These are phyloP conservation scores for Drosophila diplacantha DNA, from an alignment of 2,888 invertebrate species.

Conservation along the genomic window DNA sequence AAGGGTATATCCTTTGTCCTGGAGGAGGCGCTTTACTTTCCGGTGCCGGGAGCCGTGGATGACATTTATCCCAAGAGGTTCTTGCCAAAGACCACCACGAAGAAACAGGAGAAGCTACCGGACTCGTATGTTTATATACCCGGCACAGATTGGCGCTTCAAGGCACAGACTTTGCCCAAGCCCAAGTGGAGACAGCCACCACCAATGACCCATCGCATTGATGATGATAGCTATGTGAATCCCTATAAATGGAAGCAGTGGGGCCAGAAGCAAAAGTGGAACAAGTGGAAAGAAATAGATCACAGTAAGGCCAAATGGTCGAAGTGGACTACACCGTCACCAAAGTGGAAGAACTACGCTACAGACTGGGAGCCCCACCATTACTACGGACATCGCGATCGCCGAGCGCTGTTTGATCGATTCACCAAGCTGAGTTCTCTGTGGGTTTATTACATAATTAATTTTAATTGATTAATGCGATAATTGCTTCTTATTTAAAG, in stretches of 20 bases:
- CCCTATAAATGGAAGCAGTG: slow-evolving; percentile 63
- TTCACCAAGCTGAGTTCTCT: slow-evolving; percentile 64
- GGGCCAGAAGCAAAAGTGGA: slow-evolving; percentile 49
- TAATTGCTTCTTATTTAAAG: slow-evolving; percentile 34
- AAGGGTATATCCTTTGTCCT: slow-evolving; percentile 65
- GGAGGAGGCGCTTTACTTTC: slow-evolving; percentile 72
- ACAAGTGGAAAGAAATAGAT: slow-evolving; percentile 12
- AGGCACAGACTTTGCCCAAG: slow-evolving; percentile 59
- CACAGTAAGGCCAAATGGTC: slow-evolving; percentile 43
- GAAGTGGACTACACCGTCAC: slow-evolving; percentile 60
- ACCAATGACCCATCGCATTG: slow-evolving; percentile 61
- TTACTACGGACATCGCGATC: slow-evolving; percentile 71
- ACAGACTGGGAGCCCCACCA: slow-evolving; percentile 32
- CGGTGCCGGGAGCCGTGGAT: slow-evolving; percentile 60
- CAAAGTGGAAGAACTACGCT: slow-evolving; percentile 24
- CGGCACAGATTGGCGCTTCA: slow-evolving; percentile 68
- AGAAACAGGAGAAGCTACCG: slow-evolving; percentile 42
- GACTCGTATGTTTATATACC: slow-evolving; percentile 65
- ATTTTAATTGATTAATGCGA: not conserved
- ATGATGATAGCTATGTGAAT: slow-evolving; percentile 42
- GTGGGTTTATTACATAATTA: slow-evolving; percentile 45
- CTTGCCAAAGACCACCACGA: slow-evolving; percentile 54
- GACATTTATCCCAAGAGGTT: slow-evolving; percentile 73
- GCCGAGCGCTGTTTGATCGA: slow-evolving; percentile 70
- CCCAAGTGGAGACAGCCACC: slow-evolving; percentile 40